Base-by-base conservation (phyloP, 1,140 invertebrate species). In the Orius insidiosus region DNA sequence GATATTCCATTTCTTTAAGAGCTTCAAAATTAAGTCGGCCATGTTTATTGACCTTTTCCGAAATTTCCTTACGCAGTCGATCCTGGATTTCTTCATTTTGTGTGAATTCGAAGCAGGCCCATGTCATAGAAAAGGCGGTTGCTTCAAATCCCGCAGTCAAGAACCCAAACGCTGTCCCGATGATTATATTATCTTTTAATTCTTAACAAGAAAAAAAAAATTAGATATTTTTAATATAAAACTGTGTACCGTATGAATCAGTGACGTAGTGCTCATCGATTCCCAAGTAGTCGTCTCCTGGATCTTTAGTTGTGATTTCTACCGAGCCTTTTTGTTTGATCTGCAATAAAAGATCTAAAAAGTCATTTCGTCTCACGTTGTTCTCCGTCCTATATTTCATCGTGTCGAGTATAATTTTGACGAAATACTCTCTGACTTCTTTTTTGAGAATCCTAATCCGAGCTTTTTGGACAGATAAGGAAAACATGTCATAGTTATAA, bases 121-220 rank as follows among this genome's bases (percentile, higher is more conserved):
- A 61, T 5, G 58, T 58, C 8, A 77, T 57, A 0, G 69, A 56
- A 5, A 60, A 59, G 2, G 68, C 62, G 4, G 70, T 70, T 0
- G 72, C 74, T 49, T 73, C 70, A 49, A 68, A 75, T 16, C 71
- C 71, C 38, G 68, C 69, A 7, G 68, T 8, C 41, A 69, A 62
- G 48, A 71, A 66, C 0, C 69, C 54, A 50, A 75, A 62, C 0
- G 67, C 63, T 7, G 24, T 24, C 24, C 24, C 24, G 24, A 24
- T 24, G 3, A 24, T 24, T 24, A 24, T 3, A 24, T 24, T 24
- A 7, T 24, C 24, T 24, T 3, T 24, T 7, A 24, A 24, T 24
- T 24, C 24, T 24, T 24, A 24, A 24, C 24, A 7, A 24, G 7
- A 24, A 4, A 24, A 24, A 24, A 24, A 7, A 24, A 24, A 7